Conservation (phyloP, 2,113 vertebrate species). For the Peromyscus leucopus region DNA sequence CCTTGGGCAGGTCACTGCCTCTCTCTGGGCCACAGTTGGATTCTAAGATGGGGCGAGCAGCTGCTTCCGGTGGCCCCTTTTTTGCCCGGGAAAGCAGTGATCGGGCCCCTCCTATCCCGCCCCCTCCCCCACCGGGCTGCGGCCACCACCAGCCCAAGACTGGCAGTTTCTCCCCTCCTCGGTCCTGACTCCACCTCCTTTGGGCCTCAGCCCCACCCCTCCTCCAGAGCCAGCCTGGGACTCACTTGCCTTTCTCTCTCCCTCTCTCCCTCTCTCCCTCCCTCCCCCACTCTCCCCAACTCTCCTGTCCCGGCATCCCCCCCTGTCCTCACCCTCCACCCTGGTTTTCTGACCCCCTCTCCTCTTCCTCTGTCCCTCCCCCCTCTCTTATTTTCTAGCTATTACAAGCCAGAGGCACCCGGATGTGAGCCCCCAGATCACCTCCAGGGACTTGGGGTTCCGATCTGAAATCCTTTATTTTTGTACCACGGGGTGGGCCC, state of each 20-base stretch:
- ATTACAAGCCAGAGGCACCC: conserved; percentile 88
- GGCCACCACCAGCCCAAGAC: neutral
- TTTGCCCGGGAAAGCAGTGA: neutral
- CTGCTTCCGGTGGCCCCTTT: neutral
- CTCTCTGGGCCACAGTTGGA: conserved; percentile 11
- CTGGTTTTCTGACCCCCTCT: conserved; percentile 12
- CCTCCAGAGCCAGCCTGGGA: conserved; percentile 69
- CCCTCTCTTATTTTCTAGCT: conserved; percentile 84
- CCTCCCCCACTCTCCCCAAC: neutral
- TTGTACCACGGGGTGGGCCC: conserved; percentile 83
- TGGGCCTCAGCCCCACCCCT: conserved; percentile 63
- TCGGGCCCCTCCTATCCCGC: neutral
- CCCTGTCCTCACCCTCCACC: conserved; percentile 52
- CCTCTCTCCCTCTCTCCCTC: conserved; percentile 39
- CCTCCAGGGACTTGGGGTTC: conserved; percentile 83
- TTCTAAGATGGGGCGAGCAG: neutral
- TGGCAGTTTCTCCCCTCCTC: neutral
- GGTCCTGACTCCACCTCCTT: conserved; percentile 57
- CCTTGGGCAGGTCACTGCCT: conserved; percentile 23
- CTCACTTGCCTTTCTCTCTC: conserved; percentile 73
- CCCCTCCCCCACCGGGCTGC: neutral
- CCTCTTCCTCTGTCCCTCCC: conserved; percentile 55
- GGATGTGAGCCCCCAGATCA: conserved; percentile 85
- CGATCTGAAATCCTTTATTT: conserved; percentile 87
- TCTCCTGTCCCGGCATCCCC: conserved; percentile 44